Conservation (phyloP, 2,888 invertebrate genomes). For the Parnassius apollo region DNA sequence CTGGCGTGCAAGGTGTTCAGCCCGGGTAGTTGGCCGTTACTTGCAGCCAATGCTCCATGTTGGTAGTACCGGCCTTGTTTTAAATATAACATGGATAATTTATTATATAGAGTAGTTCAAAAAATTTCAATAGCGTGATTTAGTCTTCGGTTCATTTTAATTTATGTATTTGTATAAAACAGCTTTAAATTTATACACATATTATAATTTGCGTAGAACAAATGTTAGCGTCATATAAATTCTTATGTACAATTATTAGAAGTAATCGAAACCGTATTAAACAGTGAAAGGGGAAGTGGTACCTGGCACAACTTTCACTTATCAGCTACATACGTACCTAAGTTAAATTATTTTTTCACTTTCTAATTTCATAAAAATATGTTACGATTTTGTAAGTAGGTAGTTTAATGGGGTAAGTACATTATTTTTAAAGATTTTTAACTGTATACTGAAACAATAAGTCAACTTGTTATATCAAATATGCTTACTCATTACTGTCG, state of each 20-base stretch:
- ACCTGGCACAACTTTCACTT: slow-evolving; percentile 15
- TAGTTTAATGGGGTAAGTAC: slow-evolving; percentile 1
- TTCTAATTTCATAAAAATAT: slow-evolving; percentile 5
- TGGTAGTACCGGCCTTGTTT: no score
- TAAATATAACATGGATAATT: no score
- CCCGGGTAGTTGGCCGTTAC: no score
- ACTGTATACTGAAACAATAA: slow-evolving; percentile 1
- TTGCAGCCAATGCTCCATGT: no score
- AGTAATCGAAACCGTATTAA: neutral
- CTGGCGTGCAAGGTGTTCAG: no score
- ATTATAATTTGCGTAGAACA: neutral
- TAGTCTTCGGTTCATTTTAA: no score
- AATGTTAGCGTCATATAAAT: neutral
- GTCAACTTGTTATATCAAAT: neutral
- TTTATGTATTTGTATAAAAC: no score
- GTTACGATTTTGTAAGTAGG: neutral
- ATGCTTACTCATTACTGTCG: slow-evolving; percentile 2
- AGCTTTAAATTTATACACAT: neutral
- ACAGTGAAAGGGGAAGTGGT: slow-evolving; percentile 21
- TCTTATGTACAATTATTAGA: slow-evolving; percentile 5
- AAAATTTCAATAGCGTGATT: no score
- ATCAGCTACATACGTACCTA: slow-evolving; percentile 2
- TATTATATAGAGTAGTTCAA: no score
- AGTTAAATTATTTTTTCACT: slow-evolving; percentile 9
- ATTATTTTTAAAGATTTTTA: neutral